Base-by-base conservation (phyloP, 2,113 vertebrate genomes). In the Marmota flaviventris region DNA sequence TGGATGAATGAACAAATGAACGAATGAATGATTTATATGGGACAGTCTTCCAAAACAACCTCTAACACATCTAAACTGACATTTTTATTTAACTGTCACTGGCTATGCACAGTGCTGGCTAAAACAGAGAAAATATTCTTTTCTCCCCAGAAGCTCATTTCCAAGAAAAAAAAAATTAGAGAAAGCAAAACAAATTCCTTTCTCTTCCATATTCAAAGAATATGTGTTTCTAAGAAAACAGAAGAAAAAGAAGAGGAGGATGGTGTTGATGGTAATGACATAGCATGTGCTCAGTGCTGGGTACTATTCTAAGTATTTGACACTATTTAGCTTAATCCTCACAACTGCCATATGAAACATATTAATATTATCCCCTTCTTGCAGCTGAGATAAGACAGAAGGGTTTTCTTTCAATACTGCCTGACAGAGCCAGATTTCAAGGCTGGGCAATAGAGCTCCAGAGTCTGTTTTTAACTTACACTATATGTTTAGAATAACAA, bases 41-140 rank as follows among this genome's bases (percentile, higher is more conserved):
- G 89, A 86, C 0, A 81, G 79, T 79, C 91, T 92, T 94, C 87
- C n/a, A 91, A 89, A 92, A 81, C 53, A 75, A 85, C 61, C 53
- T 76, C 27, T 63, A 85, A 87, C 58, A 85, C 77, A 85, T 87
- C 67, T 69, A 91, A 77, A 91, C 7, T 42, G 81, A 91, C 63
- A 29, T 73, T 76, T 93, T 79, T 90, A 93, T 72, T 85, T 48
- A 95, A 79, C 51, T 81, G 70, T 65, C 85, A 89, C 27, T 45
- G 82, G 65, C 63, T 79, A 61, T 51, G 87, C n/a, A 63, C 77
- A 77, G 32, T 22, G 18, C 34, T 75, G 29, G 63, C 75, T 94
- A 81, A 83, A 25, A 63, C 0, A 73, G 58, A 91, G 25, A n/a
- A 75, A 89, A 84, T 1, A 9, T 37, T 78, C 65, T 27, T 27